Evolutionary conservation across 1,140 invertebrate genomes (phyloP), one percentile per base, ranked within the genome.

Genomic region (Atta colombica): DNA sequence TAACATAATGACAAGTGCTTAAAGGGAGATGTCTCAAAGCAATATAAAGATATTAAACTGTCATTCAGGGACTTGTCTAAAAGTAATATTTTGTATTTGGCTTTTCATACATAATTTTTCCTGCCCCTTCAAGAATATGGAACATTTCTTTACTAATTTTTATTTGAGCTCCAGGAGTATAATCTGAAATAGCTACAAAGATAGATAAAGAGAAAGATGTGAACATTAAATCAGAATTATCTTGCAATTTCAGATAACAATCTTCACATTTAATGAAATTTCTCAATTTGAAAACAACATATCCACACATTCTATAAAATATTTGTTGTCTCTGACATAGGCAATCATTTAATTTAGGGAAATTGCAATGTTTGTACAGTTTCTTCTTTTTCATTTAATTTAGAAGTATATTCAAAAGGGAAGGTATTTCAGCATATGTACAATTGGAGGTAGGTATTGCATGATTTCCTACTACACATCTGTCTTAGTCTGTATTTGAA

Each of bases 151-250:
- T 7, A 58, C n/a, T 58, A n/a, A 58, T n/a, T 21, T 5, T 58
- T 58, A 58, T 58, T 58, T 58, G 55, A 58, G 55, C n/a, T 55
- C 53, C 53, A n/a, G 55, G n/a, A 58, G 18, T 58, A 58, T 58
- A 58, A 58, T 58, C 55, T 58, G 55, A 8, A 58, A 58, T 58
- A 58, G 5, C n/a, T 58, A 58, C n/a, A 58, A 58, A 58, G n/a
- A n/a, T n/a, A 58, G 55, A 7, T 58, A 58, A 58, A 58, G 55
- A 58, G 5, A n/a, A 6, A 21, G 55, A n/a, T 58, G 7, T 58
- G 21, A 8, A 58, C n/a, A 8, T 45, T 7, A 45, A 45, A 45
- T 58, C 55, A 8, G 7, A 58, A 58, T 58, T 58, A n/a, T 58
- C n/a, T 58, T 58, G 55, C 5, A 58, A 21, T n/a, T 58, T 58